phyloP scores from a whole-genome alignment of 35 echinoderm and acorn worm species.

The Lytechinus pictus region DNA sequence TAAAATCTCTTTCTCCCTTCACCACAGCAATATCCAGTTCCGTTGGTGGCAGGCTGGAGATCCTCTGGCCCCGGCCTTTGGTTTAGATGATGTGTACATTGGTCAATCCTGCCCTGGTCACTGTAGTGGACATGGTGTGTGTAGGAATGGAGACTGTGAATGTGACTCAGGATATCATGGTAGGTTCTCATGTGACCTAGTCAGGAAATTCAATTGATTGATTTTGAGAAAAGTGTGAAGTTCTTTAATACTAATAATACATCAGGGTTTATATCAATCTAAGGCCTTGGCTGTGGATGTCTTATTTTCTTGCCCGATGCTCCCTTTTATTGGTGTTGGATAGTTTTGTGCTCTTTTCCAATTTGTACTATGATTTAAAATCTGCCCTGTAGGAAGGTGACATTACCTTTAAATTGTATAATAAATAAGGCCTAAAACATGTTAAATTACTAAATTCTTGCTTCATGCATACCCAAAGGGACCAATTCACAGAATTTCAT shows the following conservation, averaged over 20 bases:
- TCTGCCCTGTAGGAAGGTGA: too few species aligned
- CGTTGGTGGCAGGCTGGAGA: slow-evolving; percentile 81
- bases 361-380: too few species aligned
- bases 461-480: slow-evolving; percentile 41
- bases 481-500: slow-evolving; percentile 52
- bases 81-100: slow-evolving; percentile 81
- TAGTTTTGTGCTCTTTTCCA: too few species aligned
- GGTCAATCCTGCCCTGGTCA: slow-evolving; percentile 70
- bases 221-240: neutral
- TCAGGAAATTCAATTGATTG: too few species aligned
- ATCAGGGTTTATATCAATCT: too few species aligned
- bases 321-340: too few species aligned
- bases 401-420: too few species aligned
- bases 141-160: slow-evolving; percentile 67
- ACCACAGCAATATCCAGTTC: slow-evolving; percentile 78
- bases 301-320: too few species aligned
- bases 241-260: too few species aligned
- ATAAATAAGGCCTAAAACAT: too few species aligned
- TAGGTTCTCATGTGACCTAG: neutral
- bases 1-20: neutral
- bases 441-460: too few species aligned
- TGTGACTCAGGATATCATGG: slow-evolving; percentile 89
- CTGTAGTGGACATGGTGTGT: slow-evolving; percentile 92
- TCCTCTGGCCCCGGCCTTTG: slow-evolving; percentile 72
- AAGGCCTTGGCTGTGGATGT: too few species aligned